These are phyloP conservation scores for Alethe diademata DNA, from an alignment of 2,113 vertebrate species.

Conservation along the genomic window DNA sequence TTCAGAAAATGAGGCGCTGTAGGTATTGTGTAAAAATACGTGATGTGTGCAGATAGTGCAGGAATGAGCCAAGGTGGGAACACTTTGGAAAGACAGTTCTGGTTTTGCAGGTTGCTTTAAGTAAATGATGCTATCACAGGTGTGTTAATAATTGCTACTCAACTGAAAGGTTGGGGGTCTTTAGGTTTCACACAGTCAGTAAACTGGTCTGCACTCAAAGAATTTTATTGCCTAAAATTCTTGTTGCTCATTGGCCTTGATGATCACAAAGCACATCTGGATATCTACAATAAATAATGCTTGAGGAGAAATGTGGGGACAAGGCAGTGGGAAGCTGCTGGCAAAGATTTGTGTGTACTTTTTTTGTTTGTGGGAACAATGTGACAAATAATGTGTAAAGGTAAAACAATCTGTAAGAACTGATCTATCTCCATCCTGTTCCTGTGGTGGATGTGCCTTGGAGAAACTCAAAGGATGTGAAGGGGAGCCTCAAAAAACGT, in stretches of 20 bases:
- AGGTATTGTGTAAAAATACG: not conserved
- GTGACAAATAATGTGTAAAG: not conserved
- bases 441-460: not conserved
- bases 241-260: not conserved
- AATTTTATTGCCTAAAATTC: not conserved
- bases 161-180: not conserved
- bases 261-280: not conserved
- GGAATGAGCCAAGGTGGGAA: not conserved
- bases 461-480: not conserved
- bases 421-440: not conserved
- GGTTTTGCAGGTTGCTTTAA: not conserved
- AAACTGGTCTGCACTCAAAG: not conserved
- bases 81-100: not conserved
- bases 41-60: not conserved
- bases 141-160: not conserved
- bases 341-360: not conserved
- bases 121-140: not conserved
- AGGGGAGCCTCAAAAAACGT: not conserved
- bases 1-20: not conserved
- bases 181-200: not conserved
- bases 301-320: not conserved
- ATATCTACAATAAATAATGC: not conserved
- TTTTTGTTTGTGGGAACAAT: not conserved
- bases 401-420: not conserved
- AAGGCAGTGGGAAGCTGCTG: not conserved